These are phyloP conservation scores for Daphoenositta chrysoptera DNA, from an alignment of 2,113 vertebrate genomes.

Conservation along the genomic window DNA sequence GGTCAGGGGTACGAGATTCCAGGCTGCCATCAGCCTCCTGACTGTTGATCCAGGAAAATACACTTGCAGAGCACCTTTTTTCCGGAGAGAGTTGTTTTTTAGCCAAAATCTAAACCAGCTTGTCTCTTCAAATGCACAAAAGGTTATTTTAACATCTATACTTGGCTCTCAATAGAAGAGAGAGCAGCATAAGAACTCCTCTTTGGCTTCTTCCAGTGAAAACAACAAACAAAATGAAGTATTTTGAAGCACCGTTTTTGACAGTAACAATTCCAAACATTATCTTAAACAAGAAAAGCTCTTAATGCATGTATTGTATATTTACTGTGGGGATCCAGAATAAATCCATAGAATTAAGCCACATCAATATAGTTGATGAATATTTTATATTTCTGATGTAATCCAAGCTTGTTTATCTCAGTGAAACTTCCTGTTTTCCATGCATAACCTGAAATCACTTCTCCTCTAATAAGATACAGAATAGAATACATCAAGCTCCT, in stretches of 20 bases:
- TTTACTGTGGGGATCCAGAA: neutral
- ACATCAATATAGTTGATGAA: neutral
- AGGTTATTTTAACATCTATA: neutral
- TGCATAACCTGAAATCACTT: neutral
- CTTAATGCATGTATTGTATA: neutral
- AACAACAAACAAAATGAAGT: neutral
- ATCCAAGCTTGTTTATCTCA: neutral
- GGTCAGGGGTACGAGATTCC: neutral
- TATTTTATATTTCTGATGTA: neutral
- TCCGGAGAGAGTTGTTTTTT: fast-evolving
- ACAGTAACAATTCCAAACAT: neutral
- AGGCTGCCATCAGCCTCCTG: neutral
- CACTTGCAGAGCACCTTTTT: neutral
- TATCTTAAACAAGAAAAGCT: neutral
- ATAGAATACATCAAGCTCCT: neutral
- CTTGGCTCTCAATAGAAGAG: neutral
- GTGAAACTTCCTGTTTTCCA: neutral
- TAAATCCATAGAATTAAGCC: neutral
- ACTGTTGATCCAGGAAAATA: neutral
- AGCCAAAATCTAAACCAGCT: neutral
- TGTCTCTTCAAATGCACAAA: neutral
- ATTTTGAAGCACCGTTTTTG: neutral
- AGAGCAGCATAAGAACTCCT: neutral
- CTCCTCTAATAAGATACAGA: neutral
- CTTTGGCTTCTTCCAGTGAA: neutral